Percentiles rank a stretch among this genome's conserved stretches.
Conservation (phyloP, 2,888 invertebrate species). For the Nymphalis polychloros region DNA sequence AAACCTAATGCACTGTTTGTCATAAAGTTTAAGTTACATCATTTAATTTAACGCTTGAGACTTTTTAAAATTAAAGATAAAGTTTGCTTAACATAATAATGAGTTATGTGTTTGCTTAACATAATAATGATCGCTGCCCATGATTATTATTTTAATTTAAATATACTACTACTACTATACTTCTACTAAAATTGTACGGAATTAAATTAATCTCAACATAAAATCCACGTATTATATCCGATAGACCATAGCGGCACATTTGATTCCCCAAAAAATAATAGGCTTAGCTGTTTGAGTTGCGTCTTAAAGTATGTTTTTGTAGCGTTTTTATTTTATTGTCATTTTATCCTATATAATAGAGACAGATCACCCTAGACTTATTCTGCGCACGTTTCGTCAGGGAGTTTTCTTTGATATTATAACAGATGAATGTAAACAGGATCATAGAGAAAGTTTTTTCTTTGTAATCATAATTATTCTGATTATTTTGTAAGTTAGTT, state of each 20-base stretch:
- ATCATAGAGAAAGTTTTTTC: not conserved
- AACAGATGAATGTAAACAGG: not conserved
- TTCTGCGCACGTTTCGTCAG: slow-evolving; percentile 3
- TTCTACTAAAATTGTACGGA: no score
- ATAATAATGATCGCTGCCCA: no score
- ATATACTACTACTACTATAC: no score
- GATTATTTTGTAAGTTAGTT: no score
- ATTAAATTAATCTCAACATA: no score
- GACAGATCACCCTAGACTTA: not conserved
- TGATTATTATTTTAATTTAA: no score
- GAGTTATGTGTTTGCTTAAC: no score
- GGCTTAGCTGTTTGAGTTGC: not conserved
- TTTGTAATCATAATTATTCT: no score
- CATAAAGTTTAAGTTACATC: not conserved
- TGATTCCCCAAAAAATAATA: not conserved
- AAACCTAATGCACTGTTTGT: not conserved
- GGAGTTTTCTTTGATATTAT: not conserved
- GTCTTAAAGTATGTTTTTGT: not conserved
- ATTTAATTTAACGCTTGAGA: not conserved
- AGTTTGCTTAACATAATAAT: no score
- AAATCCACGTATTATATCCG: no score
- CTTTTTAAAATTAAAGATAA: not conserved
- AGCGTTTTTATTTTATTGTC: not conserved
- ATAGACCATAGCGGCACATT: no score
- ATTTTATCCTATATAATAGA: slow-evolving; percentile 1